Evolutionary conservation across 2,113 vertebrate species (phyloP), one percentile per base, ranked within the genome.

Genomic region (Rynchops niger): DNA sequence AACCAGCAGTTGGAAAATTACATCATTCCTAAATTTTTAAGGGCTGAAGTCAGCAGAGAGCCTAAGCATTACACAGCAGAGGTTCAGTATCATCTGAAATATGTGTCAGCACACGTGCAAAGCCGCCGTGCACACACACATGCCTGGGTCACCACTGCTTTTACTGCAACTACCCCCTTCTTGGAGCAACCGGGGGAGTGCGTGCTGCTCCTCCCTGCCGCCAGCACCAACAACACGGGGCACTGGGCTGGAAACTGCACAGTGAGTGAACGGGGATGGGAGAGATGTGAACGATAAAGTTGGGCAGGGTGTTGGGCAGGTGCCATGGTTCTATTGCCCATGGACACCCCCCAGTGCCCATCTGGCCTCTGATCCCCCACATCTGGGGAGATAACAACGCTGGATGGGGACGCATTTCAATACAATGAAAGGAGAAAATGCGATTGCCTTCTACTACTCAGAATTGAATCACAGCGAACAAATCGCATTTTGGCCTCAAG

Each of bases 61-160:
- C 22, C 50, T n/a, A 38, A 45, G 73, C 11, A 10, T 9, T 40
- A 11, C 52, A 26, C 8, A 1, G 27, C 26, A 70, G 80, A 79
- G 58, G 66, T 9, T 73, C 1, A 1, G 1, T 1, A 13, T 2
- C 10, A 10, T 27, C 55, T 21, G 17, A 3, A 52, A 21, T 1
- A 40, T n/a, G 1, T 6, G 43, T 9, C 59, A 78, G 20, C 15
- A 19, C 3, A 5, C 0, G 2, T 0, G 25, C 63, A 19, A 52
- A 71, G 66, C 45, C 36, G 1, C 56, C 0, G n/a, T 3, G 32
- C 38, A 15, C 1, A 4, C 0, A 0, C 47, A 65, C 40, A 9
- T 2, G 16, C 36, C 67, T 0, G 0, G 45, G 70, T n/a, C 59
- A 6, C 4, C 13, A 1, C 27, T 4, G 58, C 67, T 69, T 8